phyloP scores from a whole-genome alignment of 2,888 invertebrate species.

The Spisula subtruncata region DNA sequence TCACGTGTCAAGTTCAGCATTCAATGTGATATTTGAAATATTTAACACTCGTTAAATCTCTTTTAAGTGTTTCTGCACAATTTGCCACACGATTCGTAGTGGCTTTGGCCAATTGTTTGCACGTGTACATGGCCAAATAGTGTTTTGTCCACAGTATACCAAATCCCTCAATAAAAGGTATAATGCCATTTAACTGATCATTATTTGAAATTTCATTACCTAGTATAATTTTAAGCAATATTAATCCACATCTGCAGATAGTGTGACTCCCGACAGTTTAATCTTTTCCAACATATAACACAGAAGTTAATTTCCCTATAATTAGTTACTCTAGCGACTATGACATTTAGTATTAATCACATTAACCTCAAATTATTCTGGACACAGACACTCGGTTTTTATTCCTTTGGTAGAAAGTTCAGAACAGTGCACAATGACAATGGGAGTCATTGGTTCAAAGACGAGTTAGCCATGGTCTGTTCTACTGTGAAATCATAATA shows the following conservation, averaged over 20 bases:
- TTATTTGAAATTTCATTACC: background rate
- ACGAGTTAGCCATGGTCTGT: too few species aligned
- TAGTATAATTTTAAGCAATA: background rate
- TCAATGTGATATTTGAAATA: too few species aligned
- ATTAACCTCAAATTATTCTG: background rate
- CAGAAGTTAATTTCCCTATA: background rate
- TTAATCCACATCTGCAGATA: background rate
- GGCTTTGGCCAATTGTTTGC: background rate
- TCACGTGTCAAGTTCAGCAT: background rate
- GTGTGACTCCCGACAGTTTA: background rate
- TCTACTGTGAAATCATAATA: too few species aligned
- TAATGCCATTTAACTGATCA: background rate
- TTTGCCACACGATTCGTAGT: too few species aligned
- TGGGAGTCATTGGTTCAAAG: background rate
- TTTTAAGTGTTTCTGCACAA: background rate
- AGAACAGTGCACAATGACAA: background rate
- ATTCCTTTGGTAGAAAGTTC: background rate
- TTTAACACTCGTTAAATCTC: background rate
- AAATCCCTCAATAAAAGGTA: background rate
- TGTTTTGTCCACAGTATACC: background rate
- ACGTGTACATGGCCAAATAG: background rate
- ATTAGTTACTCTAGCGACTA: background rate
- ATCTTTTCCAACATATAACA: background rate
- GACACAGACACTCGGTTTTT: constrained; percentile 7
- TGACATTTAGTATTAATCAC: constrained; percentile 15